Percentiles rank a stretch among this genome's conserved stretches.
Conservation (phyloP, 2,888 invertebrate genomes). For the Chaetogeoica ovagalla region DNA sequence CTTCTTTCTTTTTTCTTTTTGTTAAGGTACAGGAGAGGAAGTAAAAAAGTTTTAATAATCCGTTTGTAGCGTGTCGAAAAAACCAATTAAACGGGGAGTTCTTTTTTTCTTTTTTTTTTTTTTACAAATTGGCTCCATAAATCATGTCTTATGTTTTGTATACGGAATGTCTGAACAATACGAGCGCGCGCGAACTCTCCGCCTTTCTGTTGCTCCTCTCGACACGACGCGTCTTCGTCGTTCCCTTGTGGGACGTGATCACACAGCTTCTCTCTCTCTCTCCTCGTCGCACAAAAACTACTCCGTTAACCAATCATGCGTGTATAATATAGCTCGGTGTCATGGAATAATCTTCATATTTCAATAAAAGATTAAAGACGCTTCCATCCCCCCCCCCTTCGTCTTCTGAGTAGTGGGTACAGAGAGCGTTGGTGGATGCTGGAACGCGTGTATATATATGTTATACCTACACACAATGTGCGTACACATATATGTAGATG, state of each 20-base stretch:
- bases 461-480: too few relatives aligned
- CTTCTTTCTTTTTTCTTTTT: not conserved
- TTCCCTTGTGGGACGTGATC: slow-evolving; percentile 5
- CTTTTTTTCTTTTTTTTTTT: not conserved
- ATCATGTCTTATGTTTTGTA: slow-evolving; percentile 21
- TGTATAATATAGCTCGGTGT: slow-evolving; percentile 17
- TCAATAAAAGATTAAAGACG: slow-evolving; percentile 33
- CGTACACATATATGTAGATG: too few relatives aligned
- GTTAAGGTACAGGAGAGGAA: too few relatives aligned
- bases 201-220: too few relatives aligned
- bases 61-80: slow-evolving; percentile 8
- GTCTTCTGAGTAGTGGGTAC: too few relatives aligned
- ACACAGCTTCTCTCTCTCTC: not conserved
- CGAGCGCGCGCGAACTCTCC: not conserved
- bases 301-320: slow-evolving; percentile 37
- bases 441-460: not conserved
- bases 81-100: slow-evolving; percentile 39
- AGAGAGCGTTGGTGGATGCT: too few relatives aligned
- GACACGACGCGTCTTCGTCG: slow-evolving; percentile 9
- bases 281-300: slow-evolving; percentile 7
- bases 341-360: slow-evolving; percentile 43
- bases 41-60: slow-evolving; percentile 25
- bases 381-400: too few relatives aligned
- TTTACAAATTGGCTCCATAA: slow-evolving; percentile 42
- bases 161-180: slow-evolving; percentile 2